These are phyloP conservation scores for Etheostoma nigrum DNA, from an alignment of 2,797 vertebrate genomes.

Conservation along the genomic window DNA sequence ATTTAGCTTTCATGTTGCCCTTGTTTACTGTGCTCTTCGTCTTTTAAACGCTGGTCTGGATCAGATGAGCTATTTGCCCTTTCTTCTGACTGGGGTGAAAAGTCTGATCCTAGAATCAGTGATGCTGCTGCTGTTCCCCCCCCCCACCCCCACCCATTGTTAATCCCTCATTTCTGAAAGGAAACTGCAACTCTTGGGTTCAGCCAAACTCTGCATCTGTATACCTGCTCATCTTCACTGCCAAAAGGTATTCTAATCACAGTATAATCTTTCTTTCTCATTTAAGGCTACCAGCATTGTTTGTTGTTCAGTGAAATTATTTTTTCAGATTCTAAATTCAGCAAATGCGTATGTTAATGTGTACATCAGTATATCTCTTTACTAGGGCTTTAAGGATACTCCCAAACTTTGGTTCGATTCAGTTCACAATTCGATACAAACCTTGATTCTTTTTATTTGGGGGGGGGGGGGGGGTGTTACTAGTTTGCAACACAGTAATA, in stretches of 20 bases:
- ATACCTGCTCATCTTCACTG: not conserved
- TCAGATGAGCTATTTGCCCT: slow-evolving; percentile 19
- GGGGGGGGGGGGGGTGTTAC: too few relatives aligned
- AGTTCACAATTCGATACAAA: too few relatives aligned
- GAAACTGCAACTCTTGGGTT: slow-evolving; percentile 76
- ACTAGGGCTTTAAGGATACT: too few relatives aligned
- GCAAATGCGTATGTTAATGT: not conserved
- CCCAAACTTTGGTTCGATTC: too few relatives aligned
- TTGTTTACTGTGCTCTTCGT: slow-evolving; percentile 31
- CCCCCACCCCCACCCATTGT: not conserved
- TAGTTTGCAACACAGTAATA: too few relatives aligned
- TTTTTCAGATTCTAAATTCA: not conserved
- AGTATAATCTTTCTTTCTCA: not conserved
- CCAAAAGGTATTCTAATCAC: not conserved
- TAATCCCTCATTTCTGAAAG: slow-evolving; percentile 38
- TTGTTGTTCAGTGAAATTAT: not conserved
- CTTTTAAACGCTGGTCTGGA: slow-evolving; percentile 24
- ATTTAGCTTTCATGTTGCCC: slow-evolving; percentile 20
- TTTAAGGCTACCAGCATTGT: not conserved
- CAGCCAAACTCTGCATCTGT: not conserved
- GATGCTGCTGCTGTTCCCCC: not conserved
- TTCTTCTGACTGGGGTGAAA: not conserved
- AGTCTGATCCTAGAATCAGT: slow-evolving; percentile 32
- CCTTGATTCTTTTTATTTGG: too few relatives aligned
- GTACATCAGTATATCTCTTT: not conserved